Evolutionary conservation across 2,888 invertebrate genomes (phyloP).

Genomic region (Tenthredo mesomela): DNA sequence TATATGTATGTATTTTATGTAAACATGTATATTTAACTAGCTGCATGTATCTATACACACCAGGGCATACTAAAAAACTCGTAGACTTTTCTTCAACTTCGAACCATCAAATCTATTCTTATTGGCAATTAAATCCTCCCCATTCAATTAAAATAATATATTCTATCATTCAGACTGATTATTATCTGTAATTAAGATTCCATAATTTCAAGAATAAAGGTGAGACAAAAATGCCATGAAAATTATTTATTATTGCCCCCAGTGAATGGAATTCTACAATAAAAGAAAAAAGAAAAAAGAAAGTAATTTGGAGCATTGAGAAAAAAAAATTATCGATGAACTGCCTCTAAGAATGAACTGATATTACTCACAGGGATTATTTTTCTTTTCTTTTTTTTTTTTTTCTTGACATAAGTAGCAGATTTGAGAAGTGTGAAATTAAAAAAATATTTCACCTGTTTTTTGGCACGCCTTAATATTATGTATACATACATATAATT

Average conservation of each 20-base stretch:
- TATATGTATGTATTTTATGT: slow-evolving; percentile 27
- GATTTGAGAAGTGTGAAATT: neutral
- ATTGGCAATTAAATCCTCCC: neutral
- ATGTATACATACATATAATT: neutral
- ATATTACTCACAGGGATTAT: neutral
- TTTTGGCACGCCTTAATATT: neutral
- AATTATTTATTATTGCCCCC: neutral
- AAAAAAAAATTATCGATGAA: neutral
- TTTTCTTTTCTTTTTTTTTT: neutral
- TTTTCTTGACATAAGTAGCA: neutral
- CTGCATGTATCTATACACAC: neutral
- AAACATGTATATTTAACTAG: slow-evolving; percentile 22
- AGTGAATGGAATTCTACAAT: neutral
- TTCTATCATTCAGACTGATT: neutral
- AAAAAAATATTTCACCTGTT: slow-evolving; percentile 16
- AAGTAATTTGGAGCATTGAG: neutral
- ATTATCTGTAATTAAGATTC: neutral
- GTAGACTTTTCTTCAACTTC: slow-evolving; percentile 5
- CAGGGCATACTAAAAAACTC: neutral
- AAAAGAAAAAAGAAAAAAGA: too few relatives aligned
- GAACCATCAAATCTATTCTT: neutral
- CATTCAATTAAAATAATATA: neutral
- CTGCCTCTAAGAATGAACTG: neutral
- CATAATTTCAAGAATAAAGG: neutral
- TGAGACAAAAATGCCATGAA: neutral